Percentiles rank a stretch among this genome's conserved stretches.
Conservation (phyloP, 1,140 invertebrate genomes). For the Conus ventricosus region DNA sequence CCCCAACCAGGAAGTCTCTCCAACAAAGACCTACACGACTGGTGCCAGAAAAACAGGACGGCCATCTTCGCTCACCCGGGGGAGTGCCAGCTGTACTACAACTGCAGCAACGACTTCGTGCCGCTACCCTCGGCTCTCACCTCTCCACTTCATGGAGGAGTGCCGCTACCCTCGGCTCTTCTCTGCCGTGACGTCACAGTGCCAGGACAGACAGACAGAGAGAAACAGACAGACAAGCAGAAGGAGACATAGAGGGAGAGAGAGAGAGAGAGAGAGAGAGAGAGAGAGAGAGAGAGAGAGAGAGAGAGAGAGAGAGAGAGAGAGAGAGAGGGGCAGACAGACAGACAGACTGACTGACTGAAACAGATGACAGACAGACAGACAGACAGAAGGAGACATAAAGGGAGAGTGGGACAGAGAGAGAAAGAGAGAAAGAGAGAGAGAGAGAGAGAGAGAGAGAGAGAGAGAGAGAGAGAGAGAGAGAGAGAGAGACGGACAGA, state of each 20-base stretch:
- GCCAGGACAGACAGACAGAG: too few relatives aligned
- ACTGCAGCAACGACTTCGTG: neutral
- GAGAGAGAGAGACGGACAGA: too few relatives aligned
- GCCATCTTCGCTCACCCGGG: neutral
- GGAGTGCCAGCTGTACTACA: conserved; percentile 1
- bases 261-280: neutral
- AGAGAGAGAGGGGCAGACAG: too few relatives aligned
- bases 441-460: too few relatives aligned
- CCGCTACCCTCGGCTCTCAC: neutral
- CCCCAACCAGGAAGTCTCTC: neutral
- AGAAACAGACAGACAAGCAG: too few relatives aligned
- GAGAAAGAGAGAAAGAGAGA: too few relatives aligned
- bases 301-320: too few relatives aligned
- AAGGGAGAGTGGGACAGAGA: too few relatives aligned
- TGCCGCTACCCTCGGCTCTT: neutral
- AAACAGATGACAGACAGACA: too few relatives aligned
- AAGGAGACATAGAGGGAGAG: too few relatives aligned
- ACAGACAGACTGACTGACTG: too few relatives aligned
- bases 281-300: neutral
- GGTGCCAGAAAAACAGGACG: neutral
- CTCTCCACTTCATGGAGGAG: neutral
- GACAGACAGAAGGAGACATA: neutral
- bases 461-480: too few relatives aligned
- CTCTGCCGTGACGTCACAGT: neutral
- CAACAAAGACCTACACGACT: neutral